Conservation (phyloP, 2,797 vertebrate species). For the Cryptoprocta ferox region DNA sequence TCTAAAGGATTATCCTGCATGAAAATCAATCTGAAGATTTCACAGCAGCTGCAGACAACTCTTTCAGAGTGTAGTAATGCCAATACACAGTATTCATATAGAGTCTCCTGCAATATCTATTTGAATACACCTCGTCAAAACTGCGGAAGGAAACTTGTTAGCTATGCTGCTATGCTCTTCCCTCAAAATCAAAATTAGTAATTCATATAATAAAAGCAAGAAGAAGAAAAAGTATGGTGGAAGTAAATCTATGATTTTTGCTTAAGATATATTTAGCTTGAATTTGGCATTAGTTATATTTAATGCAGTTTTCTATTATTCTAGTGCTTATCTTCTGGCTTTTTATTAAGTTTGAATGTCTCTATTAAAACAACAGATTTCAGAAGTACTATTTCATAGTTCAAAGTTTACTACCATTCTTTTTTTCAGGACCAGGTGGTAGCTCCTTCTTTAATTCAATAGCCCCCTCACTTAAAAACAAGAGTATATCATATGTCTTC, state of each 20-base stretch:
- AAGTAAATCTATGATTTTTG: not conserved
- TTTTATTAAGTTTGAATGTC: not conserved
- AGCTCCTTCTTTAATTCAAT: not conserved
- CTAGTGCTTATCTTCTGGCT: not conserved
- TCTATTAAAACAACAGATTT: not conserved
- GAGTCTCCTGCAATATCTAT: not conserved
- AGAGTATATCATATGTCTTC: not conserved
- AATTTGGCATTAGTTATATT: not conserved
- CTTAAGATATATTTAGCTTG: not conserved
- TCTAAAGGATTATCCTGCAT: conserved; percentile 26
- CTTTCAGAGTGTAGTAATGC: conserved; percentile 54
- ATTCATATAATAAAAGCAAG: not conserved
- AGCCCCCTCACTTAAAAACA: not conserved
- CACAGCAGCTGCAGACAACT: conserved; percentile 40
- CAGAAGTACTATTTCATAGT: not conserved
- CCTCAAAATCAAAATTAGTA: not conserved
- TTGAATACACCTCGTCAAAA: not conserved
- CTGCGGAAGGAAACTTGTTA: not conserved
- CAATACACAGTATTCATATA: not conserved
- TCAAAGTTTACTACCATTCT: not conserved
- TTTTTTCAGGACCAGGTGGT: not conserved
- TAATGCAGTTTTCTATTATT: not conserved
- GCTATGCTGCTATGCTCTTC: not conserved
- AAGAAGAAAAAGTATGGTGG: not conserved
- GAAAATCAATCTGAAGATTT: conserved; percentile 61